A percentile compares a stretch with the other conserved stretches of the same genome.
Conservation (phyloP, 2,113 vertebrate species). For the Oenanthe oenanthe region DNA sequence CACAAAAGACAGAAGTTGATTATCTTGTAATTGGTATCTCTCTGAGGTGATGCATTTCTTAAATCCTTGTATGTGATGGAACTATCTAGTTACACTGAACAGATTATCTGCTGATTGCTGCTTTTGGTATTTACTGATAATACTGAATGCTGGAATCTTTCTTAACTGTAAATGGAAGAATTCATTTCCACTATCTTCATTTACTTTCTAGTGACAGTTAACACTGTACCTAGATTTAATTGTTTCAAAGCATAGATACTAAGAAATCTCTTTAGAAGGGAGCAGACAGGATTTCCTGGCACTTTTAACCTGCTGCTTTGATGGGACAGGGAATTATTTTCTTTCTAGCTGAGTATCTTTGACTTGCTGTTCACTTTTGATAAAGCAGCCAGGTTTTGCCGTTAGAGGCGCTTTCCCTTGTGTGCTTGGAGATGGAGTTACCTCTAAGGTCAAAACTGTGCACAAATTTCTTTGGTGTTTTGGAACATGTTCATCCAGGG, state of each 20-base stretch:
- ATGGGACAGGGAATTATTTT: neutral
- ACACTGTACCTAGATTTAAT: conserved; percentile 17
- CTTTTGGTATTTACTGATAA: conserved; percentile 59
- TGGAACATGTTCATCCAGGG: neutral
- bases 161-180: conserved; percentile 39
- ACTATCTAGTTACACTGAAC: conserved; percentile 42
- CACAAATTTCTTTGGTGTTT: neutral
- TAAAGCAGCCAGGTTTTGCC: neutral
- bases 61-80: conserved; percentile 12
- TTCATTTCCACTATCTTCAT: conserved; percentile 24
- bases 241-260: conserved; percentile 34
- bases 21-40: conserved; percentile 46
- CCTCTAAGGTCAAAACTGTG: neutral
- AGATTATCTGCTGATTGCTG: conserved; percentile 59
- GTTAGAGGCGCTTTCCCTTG: neutral
- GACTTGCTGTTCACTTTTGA: neutral
- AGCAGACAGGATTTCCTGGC: conserved; percentile 2
- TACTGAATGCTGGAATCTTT: conserved; percentile 40
- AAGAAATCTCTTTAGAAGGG: neutral
- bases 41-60: conserved; percentile 34
- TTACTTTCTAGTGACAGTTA: conserved; percentile 52
- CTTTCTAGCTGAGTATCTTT: neutral
- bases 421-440: neutral
- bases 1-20: conserved; percentile 19
- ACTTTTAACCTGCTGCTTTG: conserved; percentile 44